Base-by-base conservation (phyloP, 2,113 vertebrate species). In the Coracopsis vasa region DNA sequence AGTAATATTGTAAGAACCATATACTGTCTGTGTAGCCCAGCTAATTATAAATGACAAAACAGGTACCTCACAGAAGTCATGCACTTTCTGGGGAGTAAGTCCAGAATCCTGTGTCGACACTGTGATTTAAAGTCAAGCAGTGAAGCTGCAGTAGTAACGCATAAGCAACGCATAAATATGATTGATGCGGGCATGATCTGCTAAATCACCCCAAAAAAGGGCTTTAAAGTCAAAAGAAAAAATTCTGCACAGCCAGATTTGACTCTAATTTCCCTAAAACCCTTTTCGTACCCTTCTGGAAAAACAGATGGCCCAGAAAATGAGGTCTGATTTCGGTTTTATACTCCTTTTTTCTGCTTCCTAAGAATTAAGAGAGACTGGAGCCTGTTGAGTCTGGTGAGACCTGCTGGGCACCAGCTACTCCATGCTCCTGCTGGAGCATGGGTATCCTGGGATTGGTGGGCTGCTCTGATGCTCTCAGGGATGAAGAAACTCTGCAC, bases 161-260 rank as follows among this genome's bases (percentile, higher is more conserved):
- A 23, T 7, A 65, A 0, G 16, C 42, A 82, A 54, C 75, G 33
- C 11, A 23, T 7, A 65, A 0, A 0, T 51, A 3, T 45, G 31
- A 13, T 17, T 71, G 15, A 28, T 66, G 23, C 48, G 39, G 35
- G 15, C 37, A 28, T 0, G 0, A 14, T 83, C 60, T 90, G 7
- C 16, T 39, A 73, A 70, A 67, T 58, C 28, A 16, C 6, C 3
- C 24, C 33, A 10, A 16, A 69, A 67, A 71, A 65, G 13, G 21
- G 3, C n/a, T 80, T 72, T 19, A 41, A 41, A 88, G 21, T 56
- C 9, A 75, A 72, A 88, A 61, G 10, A 0, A 0, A 75, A 65
- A 84, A 69, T 86, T 56, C 45, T 64, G 3, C 31, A 6, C 4
- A 53, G 6, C 11, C 70, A 71, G 28, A 20, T 65, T 71, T 80